Conservation (phyloP, 2,888 invertebrate species). For the Orthosia incerta region DNA sequence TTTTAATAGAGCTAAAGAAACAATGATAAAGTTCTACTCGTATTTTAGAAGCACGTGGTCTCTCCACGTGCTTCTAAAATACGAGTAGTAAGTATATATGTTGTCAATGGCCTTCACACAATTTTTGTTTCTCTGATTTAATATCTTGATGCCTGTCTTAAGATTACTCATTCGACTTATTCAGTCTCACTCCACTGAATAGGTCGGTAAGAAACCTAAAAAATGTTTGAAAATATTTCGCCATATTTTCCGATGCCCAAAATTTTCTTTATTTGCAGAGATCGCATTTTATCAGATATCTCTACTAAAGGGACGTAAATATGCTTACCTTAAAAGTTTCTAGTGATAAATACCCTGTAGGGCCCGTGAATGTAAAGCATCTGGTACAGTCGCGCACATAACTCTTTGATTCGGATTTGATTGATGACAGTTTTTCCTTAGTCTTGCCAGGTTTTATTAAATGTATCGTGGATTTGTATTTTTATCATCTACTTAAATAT, state of each 20-base stretch:
- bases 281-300: conserved; percentile 66
- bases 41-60: too few species aligned
- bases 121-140: too few species aligned
- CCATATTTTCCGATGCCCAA: background rate
- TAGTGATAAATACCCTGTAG: conserved; percentile 79
- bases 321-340: conserved; percentile 84
- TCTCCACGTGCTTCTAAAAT: background rate
- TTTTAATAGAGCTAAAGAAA: background rate
- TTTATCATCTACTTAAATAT: background rate
- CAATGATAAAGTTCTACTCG: background rate
- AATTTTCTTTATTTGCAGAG: conserved; percentile 7
- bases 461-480: background rate
- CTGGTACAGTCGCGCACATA: conserved; percentile 70
- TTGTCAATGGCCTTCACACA: too few species aligned
- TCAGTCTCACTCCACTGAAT: too few species aligned
- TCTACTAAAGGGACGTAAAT: conserved; percentile 72
- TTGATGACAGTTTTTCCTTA: conserved; percentile 10
- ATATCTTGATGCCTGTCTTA: too few species aligned
- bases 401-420: conserved; percentile 27
- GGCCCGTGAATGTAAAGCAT: conserved; percentile 79
- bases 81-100: too few species aligned
- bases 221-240: background rate
- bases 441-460: conserved; percentile 1
- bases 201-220: too few species aligned
- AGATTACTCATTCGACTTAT: too few species aligned